Evolutionary conservation across 2,797 vertebrate species (phyloP), one percentile per base, ranked within the genome.

Genomic region (Cossypha dichroa): DNA sequence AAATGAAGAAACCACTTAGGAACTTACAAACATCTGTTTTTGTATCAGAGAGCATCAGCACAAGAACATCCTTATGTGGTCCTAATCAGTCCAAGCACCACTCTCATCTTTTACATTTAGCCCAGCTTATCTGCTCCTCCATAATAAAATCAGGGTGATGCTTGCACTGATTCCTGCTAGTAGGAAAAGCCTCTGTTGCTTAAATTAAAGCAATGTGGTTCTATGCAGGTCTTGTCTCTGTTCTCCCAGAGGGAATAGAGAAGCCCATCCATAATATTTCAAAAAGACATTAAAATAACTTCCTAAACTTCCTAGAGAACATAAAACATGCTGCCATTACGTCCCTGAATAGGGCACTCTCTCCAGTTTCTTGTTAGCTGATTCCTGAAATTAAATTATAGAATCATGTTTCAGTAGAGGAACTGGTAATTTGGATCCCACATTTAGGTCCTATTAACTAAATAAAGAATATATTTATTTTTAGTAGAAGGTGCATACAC

Each of bases 1-100:
- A 91, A 84, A 94, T 83, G 66, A 84, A 93, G 91, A 94, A 94
- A 90, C 79, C 93, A 82, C 89, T 96, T 85, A 80, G 79, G 79
- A 93, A 72, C 85, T 63, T 51, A 75, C 13, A 94, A 90, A 88
- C 85, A 80, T 92, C 91, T 92, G 82, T 29, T 93, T 90, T 85
- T 0, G 0, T 91, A 90, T 90, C 86, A 56, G 82, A 73, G 73
- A 72, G 58, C 77, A 85, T 90, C 85, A 93, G 94, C 58, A 80
- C 69, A 92, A 69, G 82, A 93, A 84, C 85, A 86, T 62, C 62
- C 73, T 69, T 76, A 52, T 9, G 4, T 41, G 51, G 78, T 69
- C 87, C 82, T 92, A 62, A 90, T 91, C 82, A 93, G 73, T 34
- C 89, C 48, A 55, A 80, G 73, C 63, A 80, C 78, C 3, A 0